These are phyloP conservation scores for Spodoptera picta DNA, from an alignment of 2,888 invertebrate genomes.

Conservation along the genomic window DNA sequence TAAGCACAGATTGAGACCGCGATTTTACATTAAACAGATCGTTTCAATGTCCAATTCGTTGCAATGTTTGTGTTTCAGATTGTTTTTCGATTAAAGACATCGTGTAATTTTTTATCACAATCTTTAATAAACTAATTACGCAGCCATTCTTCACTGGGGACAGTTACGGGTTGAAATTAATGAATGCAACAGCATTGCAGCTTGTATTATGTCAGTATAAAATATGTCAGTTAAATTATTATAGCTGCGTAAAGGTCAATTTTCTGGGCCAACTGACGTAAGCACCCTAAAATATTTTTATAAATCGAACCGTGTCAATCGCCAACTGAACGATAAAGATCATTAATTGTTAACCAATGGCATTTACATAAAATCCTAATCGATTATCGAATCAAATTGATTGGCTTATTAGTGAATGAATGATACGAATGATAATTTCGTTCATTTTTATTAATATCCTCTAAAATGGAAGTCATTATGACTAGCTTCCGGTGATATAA, in stretches of 20 bases:
- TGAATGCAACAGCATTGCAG: conserved; percentile 18
- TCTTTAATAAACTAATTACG: conserved; percentile 29
- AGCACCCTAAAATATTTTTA: conserved; percentile 49
- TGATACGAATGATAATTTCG: conserved; percentile 32
- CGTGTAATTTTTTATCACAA: conserved; percentile 24
- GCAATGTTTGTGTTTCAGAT: too few relatives aligned
- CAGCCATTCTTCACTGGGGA: conserved; percentile 15
- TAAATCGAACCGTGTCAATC: conserved; percentile 47
- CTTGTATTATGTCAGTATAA: conserved; percentile 56
- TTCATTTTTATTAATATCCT: conserved; percentile 43
- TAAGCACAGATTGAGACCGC: too few relatives aligned
- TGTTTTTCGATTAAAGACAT: neutral
- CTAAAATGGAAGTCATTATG: conserved; percentile 45
- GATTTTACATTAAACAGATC: too few relatives aligned
- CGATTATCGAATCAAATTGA: conserved; percentile 50
- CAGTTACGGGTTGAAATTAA: conserved; percentile 34
- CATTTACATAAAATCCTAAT: conserved; percentile 47
- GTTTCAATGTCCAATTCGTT: too few relatives aligned
- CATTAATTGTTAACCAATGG: conserved; percentile 50
- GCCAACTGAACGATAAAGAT: conserved; percentile 46
- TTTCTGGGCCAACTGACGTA: conserved; percentile 70
- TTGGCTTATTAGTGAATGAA: conserved; percentile 53
- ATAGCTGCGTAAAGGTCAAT: conserved; percentile 57
- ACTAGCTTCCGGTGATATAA: conserved; percentile 35
- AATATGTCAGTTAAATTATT: conserved; percentile 61